Conservation (phyloP, 2,888 invertebrate species). For the Chelonus formosanus region DNA sequence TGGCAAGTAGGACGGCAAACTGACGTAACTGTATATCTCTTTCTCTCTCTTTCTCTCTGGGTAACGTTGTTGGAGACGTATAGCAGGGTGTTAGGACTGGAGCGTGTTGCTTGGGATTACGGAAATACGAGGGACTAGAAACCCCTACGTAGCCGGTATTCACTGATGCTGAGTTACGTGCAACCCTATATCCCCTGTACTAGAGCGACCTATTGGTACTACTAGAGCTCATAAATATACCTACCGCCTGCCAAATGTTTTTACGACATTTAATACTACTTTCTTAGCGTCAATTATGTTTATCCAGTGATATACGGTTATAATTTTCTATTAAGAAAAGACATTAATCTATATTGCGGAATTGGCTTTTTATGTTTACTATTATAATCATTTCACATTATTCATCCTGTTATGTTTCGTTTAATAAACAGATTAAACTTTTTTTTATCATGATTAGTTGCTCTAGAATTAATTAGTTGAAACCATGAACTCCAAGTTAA, state of each 20-base stretch:
- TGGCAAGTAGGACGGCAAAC: conserved; percentile 48
- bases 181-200: conserved; percentile 58
- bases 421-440: too few relatives aligned
- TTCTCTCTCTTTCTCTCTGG: not conserved
- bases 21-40: conserved; percentile 4
- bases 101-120: conserved; percentile 61
- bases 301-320: too few relatives aligned
- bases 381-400: too few relatives aligned
- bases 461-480: too few relatives aligned
- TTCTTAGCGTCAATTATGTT: too few relatives aligned
- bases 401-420: too few relatives aligned
- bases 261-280: too few relatives aligned
- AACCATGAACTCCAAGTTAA: too few relatives aligned
- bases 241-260: conserved; percentile 18
- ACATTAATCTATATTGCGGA: too few relatives aligned
- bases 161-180: conserved; percentile 64
- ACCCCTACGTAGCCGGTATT: conserved; percentile 30
- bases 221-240: conserved; percentile 16
- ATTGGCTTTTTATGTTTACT: too few relatives aligned
- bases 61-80: conserved; percentile 21
- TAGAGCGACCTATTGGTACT: conserved; percentile 49
- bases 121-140: conserved; percentile 49
- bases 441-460: too few relatives aligned
- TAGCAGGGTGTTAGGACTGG: conserved; percentile 34
- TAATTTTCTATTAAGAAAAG: too few relatives aligned